These are phyloP conservation scores for Lutraria rhynchaena DNA, from an alignment of 1,140 invertebrate genomes.

Conservation along the genomic window DNA sequence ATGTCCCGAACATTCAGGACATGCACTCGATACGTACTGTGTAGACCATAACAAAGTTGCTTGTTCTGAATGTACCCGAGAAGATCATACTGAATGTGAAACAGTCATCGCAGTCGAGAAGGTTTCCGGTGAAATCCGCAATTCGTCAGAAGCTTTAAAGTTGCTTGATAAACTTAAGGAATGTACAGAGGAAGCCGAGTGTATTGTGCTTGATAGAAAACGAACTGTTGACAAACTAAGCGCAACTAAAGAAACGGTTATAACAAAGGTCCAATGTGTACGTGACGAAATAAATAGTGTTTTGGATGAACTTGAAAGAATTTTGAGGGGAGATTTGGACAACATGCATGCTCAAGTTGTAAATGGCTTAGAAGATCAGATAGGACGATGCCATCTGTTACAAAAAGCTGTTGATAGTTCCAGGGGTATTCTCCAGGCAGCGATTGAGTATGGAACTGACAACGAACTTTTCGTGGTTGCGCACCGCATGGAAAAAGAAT, in stretches of 20 bases:
- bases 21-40: slow-evolving; percentile 42
- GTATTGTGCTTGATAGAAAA: slow-evolving; percentile 51
- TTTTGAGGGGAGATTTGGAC: slow-evolving; percentile 52
- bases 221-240: slow-evolving; percentile 38
- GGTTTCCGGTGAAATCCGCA: slow-evolving; percentile 47
- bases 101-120: slow-evolving; percentile 37
- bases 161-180: slow-evolving; percentile 52
- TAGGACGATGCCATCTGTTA: slow-evolving; percentile 48
- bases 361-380: slow-evolving; percentile 42
- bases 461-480: slow-evolving; percentile 58
- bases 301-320: slow-evolving; percentile 42
- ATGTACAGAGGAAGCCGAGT: slow-evolving; percentile 51
- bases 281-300: slow-evolving; percentile 40
- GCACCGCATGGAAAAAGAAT: slow-evolving; percentile 52
- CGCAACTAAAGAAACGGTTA: slow-evolving; percentile 22
- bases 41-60: slow-evolving; percentile 55
- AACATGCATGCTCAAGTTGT: slow-evolving; percentile 25
- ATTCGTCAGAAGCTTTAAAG: slow-evolving; percentile 55
- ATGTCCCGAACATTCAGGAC: slow-evolving; percentile 44
- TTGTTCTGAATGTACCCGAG: slow-evolving; percentile 21
- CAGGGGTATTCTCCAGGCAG: slow-evolving; percentile 38
- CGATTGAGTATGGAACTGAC: slow-evolving; percentile 54
- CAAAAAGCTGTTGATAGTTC: slow-evolving; percentile 55
- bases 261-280: slow-evolving; percentile 25
- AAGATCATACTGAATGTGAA: slow-evolving; percentile 35